Conservation (phyloP, 30 jellyfish, hydroid and myxozoan species). For the Pseudorhiza aurosa region DNA sequence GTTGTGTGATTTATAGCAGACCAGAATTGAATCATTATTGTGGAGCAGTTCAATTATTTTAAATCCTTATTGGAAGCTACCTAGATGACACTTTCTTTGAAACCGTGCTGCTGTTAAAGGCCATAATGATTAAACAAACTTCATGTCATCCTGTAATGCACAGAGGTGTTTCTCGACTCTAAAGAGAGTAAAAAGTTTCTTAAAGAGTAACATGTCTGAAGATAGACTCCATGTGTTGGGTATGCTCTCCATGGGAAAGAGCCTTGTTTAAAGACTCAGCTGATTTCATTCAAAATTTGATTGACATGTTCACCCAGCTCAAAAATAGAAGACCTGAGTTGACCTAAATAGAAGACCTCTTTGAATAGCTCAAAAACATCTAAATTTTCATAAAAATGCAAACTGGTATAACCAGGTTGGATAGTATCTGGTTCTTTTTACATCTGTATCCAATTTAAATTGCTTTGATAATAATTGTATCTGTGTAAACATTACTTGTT, state of each 20-base stretch:
- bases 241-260: slow-evolving; percentile 7
- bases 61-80: slow-evolving; percentile 10
- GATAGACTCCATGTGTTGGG: slow-evolving; percentile 23
- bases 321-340: slow-evolving; percentile 3
- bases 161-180: neutral
- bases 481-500: too few relatives aligned
- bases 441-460: too few relatives aligned
- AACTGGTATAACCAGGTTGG: too few relatives aligned
- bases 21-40: neutral
- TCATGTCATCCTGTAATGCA: too few relatives aligned
- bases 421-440: too few relatives aligned
- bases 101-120: too few relatives aligned
- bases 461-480: too few relatives aligned
- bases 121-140: too few relatives aligned
- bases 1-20: slow-evolving; percentile 16
- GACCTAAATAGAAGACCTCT: too few relatives aligned
- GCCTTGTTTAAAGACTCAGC: neutral
- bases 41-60: slow-evolving; percentile 5
- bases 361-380: slow-evolving; percentile 17
- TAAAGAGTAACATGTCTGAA: neutral
- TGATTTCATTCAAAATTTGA: slow-evolving; percentile 14
- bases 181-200: neutral
- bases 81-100: slow-evolving; percentile 13
- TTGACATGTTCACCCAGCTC: slow-evolving; percentile 11
- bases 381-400: too few relatives aligned